A percentile compares a stretch with the other conserved stretches of the same genome.
phyloP scores from a whole-genome alignment of 1,140 invertebrate species.

The Apolygus lucorum region DNA sequence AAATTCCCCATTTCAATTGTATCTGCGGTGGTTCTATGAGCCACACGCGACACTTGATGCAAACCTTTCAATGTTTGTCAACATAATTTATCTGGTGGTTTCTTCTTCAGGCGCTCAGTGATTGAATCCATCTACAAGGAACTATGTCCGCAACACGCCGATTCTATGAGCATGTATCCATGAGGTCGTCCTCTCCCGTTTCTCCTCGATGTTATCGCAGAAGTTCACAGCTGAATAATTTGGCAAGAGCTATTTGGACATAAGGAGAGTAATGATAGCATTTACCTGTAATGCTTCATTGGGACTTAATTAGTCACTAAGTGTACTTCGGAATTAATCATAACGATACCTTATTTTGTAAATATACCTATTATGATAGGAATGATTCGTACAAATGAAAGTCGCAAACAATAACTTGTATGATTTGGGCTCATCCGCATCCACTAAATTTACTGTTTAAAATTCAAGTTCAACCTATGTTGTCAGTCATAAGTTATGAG shows the following conservation, averaged over 20 bases:
- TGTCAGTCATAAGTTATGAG: not conserved
- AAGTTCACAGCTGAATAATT: not conserved
- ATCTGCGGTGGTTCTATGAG: too few relatives aligned
- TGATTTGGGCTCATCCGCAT: not conserved
- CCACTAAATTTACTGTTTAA: not conserved
- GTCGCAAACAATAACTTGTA: not conserved
- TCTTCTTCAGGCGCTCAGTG: slow-evolving; percentile 49
- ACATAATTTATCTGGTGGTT: too few relatives aligned
- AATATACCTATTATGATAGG: not conserved
- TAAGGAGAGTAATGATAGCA: not conserved
- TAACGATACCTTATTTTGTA: not conserved
- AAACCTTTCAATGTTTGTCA: too few relatives aligned
- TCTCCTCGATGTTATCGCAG: too few relatives aligned
- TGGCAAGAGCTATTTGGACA: not conserved
- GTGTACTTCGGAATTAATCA: not conserved
- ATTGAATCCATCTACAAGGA: slow-evolving; percentile 53
- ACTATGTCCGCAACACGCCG: slow-evolving; percentile 50
- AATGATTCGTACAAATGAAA: not conserved
- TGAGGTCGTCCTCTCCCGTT: too few relatives aligned
- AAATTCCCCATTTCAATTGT: too few relatives aligned
- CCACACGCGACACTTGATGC: too few relatives aligned
- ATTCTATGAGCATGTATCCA: slow-evolving; percentile 46
- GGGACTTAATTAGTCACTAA: slow-evolving; percentile 1
- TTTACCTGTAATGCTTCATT: not conserved
- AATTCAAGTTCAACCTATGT: not conserved